Base-by-base conservation (phyloP, 2,888 invertebrate genomes). In the Dioctria rufipes region DNA sequence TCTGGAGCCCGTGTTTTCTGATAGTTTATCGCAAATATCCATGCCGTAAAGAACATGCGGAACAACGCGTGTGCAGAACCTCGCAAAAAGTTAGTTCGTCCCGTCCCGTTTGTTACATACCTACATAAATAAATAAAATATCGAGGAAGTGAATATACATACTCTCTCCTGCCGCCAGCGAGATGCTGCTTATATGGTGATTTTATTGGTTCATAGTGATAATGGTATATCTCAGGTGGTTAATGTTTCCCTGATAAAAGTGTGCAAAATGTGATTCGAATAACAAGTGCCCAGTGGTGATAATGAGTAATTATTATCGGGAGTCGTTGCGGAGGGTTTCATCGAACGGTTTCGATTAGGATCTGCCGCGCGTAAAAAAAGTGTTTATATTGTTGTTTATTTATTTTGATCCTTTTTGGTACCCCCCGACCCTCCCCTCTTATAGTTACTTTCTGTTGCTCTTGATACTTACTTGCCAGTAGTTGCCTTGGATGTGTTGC, bases 11-110 rank as follows among this genome's bases (percentile, higher is more conserved):
- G 83, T 83, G 83, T 82, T 82, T 81, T 83, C 82, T 87, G 88
- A 88, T 88, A 88, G 88, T 88, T 88, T 88, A 88, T 89, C 89
- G 88, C 88, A 88, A 88, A 88, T 88, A 88, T 88, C 88, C 89
- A 88, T 88, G 87, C 88, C 87, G 88, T 88, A 87, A 87, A 88
- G 89, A 88, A 77, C 80, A 75, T 73, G 73, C 78, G 77, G 81
- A 81, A 80, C 63, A 66, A 79, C 78, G 80, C 77, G 75, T 80
- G 81, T 81, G 78, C 81, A 78, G 78, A 81, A 78, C 63, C 51
- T 69, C 80, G 69, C 61, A 80, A 40, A n/a, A 25, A 37, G 11
- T 40, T 9, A n/a, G 54, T 63, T 61, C 61, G 63, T 40, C 40
- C 39, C 42, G 67, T 46, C 79, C 54, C 67, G 79, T 42, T 25